Conservation (phyloP, 2,888 invertebrate species). For the Cephus pulcher region DNA sequence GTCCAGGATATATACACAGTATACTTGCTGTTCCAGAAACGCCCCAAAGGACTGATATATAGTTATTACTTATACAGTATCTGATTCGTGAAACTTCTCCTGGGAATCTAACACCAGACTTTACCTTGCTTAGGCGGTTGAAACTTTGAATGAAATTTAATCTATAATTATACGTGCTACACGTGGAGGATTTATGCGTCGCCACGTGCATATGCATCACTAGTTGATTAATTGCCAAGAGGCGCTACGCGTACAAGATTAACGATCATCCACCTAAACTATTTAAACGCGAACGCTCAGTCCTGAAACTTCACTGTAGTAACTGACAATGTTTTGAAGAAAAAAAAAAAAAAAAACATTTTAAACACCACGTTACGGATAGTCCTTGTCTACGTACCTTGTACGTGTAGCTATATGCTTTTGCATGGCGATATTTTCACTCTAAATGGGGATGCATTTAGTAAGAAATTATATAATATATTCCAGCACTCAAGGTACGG, state of each 20-base stretch:
- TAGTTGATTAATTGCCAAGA: neutral
- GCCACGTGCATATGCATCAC: neutral
- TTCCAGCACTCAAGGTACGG: neutral
- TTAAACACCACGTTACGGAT: neutral
- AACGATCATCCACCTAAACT: neutral
- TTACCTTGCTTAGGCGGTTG: neutral
- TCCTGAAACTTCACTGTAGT: neutral
- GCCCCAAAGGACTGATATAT: constrained; percentile 14
- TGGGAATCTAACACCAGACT: neutral
- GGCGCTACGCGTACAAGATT: neutral
- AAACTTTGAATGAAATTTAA: neutral
- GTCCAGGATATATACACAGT: neutral
- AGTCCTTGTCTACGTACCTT: neutral
- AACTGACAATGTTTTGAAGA: neutral
- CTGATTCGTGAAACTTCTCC: constrained; percentile 31
- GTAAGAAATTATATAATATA: neutral
- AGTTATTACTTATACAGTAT: constrained; percentile 22
- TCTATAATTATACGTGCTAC: neutral
- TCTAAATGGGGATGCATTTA: neutral
- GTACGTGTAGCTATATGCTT: no score
- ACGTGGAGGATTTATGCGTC: neutral
- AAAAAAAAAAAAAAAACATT: neutral
- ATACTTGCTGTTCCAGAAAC: neutral
- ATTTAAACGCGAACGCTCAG: neutral
- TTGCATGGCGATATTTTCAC: neutral